A percentile compares a stretch with the other conserved stretches of the same genome.
Evolutionary conservation across 2,888 invertebrate genomes (phyloP).

Genomic region (Drosophila histrio): DNA sequence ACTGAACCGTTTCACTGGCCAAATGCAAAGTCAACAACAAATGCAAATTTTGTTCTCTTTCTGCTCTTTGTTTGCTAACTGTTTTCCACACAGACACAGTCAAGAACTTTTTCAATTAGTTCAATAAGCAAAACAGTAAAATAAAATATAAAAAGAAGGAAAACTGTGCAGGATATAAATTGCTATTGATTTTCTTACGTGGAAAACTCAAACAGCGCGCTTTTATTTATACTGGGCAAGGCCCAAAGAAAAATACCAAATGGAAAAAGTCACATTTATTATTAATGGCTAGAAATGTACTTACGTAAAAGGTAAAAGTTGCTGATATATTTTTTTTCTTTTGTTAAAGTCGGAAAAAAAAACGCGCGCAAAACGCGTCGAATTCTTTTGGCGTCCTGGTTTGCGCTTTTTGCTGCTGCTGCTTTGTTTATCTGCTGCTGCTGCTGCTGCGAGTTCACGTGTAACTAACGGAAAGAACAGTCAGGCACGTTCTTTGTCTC

Average conservation of each 20-base stretch:
- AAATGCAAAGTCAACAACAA: slow-evolving; percentile 40
- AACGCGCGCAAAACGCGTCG: slow-evolving; percentile 28
- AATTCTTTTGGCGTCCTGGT: slow-evolving; percentile 23
- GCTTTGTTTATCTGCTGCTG: slow-evolving; percentile 65
- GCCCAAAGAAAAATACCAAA: background rate
- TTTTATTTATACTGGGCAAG: slow-evolving; percentile 8
- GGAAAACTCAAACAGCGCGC: slow-evolving; percentile 12
- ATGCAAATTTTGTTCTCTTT: slow-evolving; percentile 39
- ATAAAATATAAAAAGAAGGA: background rate
- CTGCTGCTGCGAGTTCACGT: slow-evolving; percentile 54
- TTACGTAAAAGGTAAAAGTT: slow-evolving; percentile 67
- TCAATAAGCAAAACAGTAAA: background rate
- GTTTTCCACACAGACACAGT: slow-evolving; percentile 12
- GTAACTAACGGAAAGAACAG: slow-evolving; percentile 26
- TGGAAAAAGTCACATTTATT: slow-evolving; percentile 2
- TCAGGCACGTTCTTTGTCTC: slow-evolving; percentile 14
- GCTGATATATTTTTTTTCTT: background rate
- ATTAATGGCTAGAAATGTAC: slow-evolving; percentile 23
- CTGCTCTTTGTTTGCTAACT: background rate
- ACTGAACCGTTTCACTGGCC: slow-evolving; percentile 53
- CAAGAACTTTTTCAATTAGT: slow-evolving; percentile 67
- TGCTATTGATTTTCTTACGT: slow-evolving; percentile 66
- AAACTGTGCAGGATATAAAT: slow-evolving; percentile 17
- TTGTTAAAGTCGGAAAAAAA: slow-evolving; percentile 23
- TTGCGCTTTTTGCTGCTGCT: slow-evolving; percentile 50